Percentiles rank a stretch among this genome's conserved stretches.
phyloP scores from a whole-genome alignment of 2,113 vertebrate species.

The Sturnus vulgaris region DNA sequence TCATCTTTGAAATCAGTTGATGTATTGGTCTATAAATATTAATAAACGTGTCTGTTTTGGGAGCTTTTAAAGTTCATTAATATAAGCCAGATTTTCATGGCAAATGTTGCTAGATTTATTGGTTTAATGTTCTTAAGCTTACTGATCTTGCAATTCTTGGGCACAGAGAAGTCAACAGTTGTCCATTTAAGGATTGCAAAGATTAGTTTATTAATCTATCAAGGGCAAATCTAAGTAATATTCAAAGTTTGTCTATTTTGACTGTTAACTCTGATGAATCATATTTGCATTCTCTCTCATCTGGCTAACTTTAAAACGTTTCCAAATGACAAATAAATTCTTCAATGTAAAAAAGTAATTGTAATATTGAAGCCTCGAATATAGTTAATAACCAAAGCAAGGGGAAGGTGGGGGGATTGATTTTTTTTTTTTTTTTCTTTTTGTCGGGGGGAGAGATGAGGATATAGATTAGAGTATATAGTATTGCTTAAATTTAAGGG shows the following conservation, averaged over 20 bases:
- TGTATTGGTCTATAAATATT: conserved; percentile 25
- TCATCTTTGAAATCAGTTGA: conserved; percentile 19
- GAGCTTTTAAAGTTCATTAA: not conserved
- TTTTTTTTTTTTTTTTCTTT: too few relatives aligned
- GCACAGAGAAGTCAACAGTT: not conserved
- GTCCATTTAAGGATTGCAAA: not conserved
- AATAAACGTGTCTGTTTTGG: not conserved
- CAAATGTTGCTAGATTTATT: not conserved
- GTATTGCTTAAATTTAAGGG: conserved; percentile 35
- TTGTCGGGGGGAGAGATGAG: not conserved
- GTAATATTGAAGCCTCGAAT: conserved; percentile 44
- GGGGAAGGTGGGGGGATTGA: conserved; percentile 19
- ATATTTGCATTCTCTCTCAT: not conserved
- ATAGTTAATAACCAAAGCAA: conserved; percentile 73
- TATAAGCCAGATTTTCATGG: not conserved
- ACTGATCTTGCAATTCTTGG: not conserved
- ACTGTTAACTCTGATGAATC: not conserved
- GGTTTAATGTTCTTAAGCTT: not conserved
- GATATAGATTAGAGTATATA: conserved; percentile 38
- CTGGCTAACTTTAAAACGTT: conserved; percentile 35
- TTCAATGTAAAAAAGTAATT: not conserved
- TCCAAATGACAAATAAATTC: conserved; percentile 36
- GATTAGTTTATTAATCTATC: conserved; percentile 3
- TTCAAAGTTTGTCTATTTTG: conserved; percentile 13
- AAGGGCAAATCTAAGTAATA: not conserved